Percentiles rank a stretch among this genome's conserved stretches.
These are phyloP conservation scores for Pionites leucogaster DNA, from an alignment of 2,113 vertebrate species.

Conservation along the genomic window DNA sequence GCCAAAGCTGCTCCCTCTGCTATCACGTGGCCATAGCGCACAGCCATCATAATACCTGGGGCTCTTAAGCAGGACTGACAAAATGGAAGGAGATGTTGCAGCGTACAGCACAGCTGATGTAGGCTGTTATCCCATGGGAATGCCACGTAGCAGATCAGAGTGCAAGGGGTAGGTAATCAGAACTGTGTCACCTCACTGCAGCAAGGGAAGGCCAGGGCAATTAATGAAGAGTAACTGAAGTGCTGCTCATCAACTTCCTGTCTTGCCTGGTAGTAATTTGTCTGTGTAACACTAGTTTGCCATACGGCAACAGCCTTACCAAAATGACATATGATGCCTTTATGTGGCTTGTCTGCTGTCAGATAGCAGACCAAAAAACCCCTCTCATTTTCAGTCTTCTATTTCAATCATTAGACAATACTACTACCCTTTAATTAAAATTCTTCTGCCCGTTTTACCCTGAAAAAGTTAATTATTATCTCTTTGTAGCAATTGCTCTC, in stretches of 20 bases:
- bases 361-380: background rate
- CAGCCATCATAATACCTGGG: background rate
- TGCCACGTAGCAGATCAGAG: background rate
- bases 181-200: background rate
- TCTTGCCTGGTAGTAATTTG: background rate
- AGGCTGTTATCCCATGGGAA: background rate
- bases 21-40: accelerated
- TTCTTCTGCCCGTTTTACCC: background rate
- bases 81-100: background rate
- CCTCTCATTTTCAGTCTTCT: background rate
- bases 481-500: background rate
- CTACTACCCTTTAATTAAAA: background rate
- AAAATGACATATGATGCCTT: background rate
- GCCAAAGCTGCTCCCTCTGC: background rate
- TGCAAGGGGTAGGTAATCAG: background rate
- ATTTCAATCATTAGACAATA: background rate
- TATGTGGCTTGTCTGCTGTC: background rate
- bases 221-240: background rate
- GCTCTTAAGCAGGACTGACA: background rate
- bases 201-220: background rate
- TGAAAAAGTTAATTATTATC: background rate
- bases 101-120: background rate
- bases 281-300: background rate
- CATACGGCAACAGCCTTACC: background rate
- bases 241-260: background rate